Percentiles rank a stretch among this genome's conserved stretches.
Conservation (phyloP, 1,140 invertebrate genomes). For the Plodia interpunctella region DNA sequence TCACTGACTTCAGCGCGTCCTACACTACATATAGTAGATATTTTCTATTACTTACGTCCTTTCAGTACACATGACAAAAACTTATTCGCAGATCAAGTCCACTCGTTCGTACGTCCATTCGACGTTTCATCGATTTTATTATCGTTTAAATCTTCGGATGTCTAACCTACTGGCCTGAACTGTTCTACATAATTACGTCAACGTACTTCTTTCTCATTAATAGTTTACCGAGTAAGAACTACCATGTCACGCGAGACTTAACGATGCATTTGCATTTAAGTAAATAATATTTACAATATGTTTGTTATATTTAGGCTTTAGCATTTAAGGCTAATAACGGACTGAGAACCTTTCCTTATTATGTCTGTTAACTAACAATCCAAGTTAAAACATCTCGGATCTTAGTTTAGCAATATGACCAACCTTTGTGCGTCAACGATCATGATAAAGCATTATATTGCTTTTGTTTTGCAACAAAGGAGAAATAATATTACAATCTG, state of each 20-base stretch:
- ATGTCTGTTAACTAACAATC: not conserved
- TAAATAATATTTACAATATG: too few relatives aligned
- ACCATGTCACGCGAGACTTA: too few relatives aligned
- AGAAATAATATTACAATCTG: not conserved
- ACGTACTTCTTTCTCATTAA: not conserved
- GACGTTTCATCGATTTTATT: not conserved
- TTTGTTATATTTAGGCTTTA: too few relatives aligned
- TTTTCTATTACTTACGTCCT: too few relatives aligned
- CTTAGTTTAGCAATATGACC: not conserved
- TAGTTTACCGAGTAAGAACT: not conserved
- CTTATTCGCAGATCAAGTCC: too few relatives aligned
- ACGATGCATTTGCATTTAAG: too few relatives aligned
- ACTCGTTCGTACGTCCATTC: not conserved
- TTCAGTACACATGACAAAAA: not conserved
- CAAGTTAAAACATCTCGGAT: not conserved
- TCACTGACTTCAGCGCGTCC: too few relatives aligned
- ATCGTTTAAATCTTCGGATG: not conserved
- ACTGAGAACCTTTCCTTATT: too few relatives aligned
- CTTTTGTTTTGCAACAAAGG: slow-evolving; percentile 5
- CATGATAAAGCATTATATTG: not conserved
- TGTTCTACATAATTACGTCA: not conserved
- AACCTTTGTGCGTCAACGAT: slow-evolving; percentile 2
- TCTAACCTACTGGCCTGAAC: slow-evolving; percentile 1
- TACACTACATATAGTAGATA: too few relatives aligned
- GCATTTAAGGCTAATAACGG: too few relatives aligned